A percentile compares a stretch with the other conserved stretches of the same genome.
phyloP scores from a whole-genome alignment of 2,888 invertebrate genomes.

The Atrina japonica region DNA sequence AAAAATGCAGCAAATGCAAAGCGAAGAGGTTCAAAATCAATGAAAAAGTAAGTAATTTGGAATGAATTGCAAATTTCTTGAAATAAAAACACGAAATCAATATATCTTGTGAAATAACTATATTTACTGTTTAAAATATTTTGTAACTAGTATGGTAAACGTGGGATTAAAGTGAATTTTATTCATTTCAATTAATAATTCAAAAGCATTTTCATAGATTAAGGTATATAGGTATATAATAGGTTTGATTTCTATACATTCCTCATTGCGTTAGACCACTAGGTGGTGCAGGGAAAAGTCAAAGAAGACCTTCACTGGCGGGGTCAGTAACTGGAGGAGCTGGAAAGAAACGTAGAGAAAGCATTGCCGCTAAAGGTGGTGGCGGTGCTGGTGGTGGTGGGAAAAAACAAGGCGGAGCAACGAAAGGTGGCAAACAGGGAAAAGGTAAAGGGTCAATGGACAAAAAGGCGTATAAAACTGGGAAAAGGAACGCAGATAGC shows the following conservation, averaged over 20 bases:
- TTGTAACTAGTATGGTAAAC: background rate
- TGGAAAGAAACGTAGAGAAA: background rate
- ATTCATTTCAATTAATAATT: no score
- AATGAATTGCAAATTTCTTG: background rate
- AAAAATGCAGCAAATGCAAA: no score
- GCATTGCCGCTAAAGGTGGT: conserved; percentile 2
- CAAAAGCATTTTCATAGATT: no score
- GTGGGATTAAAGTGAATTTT: background rate
- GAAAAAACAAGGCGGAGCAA: no score
- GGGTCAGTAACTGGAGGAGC: background rate
- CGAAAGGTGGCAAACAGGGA: conserved; percentile 43
- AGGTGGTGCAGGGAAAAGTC: no score
- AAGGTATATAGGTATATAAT: no score
- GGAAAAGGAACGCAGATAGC: conserved; percentile 70
- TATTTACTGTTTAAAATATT: conserved; percentile 1
- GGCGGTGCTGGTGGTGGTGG: conserved; percentile 22
- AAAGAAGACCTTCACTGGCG: no score
- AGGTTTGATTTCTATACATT: no score
- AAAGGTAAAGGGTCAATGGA: conserved; percentile 35
- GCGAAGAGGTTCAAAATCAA: conserved; percentile 9
- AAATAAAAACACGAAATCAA: background rate
- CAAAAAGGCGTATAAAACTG: conserved; percentile 56
- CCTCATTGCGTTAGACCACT: background rate
- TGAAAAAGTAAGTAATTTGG: conserved; percentile 17
- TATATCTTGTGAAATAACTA: no score